A percentile compares a stretch with the other conserved stretches of the same genome.
Conservation (phyloP, 2,888 invertebrate species). For the Candidula unifasciata region DNA sequence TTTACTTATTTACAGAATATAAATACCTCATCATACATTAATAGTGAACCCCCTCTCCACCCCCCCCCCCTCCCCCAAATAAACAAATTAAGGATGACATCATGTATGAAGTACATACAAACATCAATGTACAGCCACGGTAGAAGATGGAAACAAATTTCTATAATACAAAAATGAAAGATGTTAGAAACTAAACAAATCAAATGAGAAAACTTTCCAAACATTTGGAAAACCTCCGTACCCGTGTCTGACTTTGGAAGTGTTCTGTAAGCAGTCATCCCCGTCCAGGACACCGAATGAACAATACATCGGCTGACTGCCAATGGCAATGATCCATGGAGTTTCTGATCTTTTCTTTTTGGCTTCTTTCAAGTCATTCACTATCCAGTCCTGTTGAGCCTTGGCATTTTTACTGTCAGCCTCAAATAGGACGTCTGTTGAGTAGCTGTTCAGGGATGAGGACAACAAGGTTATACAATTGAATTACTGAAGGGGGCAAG, state of each 20-base stretch:
- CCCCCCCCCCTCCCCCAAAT: no score
- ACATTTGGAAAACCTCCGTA: background rate
- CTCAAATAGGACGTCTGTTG: conserved; percentile 67
- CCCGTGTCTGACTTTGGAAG: conserved; percentile 53
- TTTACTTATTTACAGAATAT: no score
- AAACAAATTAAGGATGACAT: no score
- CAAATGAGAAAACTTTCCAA: background rate
- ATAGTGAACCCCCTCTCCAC: no score
- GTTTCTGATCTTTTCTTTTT: conserved; percentile 62
- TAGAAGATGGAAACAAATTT: background rate
- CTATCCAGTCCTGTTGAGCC: conserved; percentile 67
- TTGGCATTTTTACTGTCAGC: conserved; percentile 83
- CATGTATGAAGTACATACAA: no score
- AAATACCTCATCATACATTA: no score
- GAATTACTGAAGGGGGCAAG: background rate
- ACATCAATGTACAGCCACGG: no score
- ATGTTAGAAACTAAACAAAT: background rate
- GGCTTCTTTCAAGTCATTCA: conserved; percentile 67
- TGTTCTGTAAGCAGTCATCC: conserved; percentile 65
- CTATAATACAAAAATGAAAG: background rate
- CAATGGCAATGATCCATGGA: conserved; percentile 76
- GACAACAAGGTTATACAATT: background rate
- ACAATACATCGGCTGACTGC: conserved; percentile 77
- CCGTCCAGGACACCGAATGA: conserved; percentile 74
- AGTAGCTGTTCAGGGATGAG: conserved; percentile 61